Evolutionary conservation across 2,797 vertebrate species (phyloP).

Genomic region (Myotis pilosus): DNA sequence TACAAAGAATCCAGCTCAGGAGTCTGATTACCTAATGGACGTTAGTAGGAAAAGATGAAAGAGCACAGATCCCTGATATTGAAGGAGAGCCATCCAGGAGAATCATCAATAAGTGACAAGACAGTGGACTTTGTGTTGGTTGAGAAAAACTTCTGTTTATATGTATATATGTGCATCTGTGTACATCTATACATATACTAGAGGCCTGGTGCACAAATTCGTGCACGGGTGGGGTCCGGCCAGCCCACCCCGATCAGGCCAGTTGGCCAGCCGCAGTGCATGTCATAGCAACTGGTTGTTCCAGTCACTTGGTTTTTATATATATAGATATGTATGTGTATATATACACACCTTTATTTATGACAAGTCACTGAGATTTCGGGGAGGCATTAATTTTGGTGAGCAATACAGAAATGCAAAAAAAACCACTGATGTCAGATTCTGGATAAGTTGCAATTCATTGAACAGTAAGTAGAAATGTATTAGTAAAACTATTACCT

Average conservation of each 20-base stretch:
- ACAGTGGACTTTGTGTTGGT: neutral
- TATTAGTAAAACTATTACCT: neutral
- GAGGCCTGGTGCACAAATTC: too few relatives aligned
- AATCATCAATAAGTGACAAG: neutral
- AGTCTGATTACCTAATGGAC: neutral
- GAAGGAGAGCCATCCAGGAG: conserved; percentile 1
- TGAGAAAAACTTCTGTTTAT: neutral
- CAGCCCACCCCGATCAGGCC: too few relatives aligned
- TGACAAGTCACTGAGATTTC: neutral
- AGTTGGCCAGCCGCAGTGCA: too few relatives aligned
- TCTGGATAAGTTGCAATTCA: neutral
- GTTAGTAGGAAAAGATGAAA: neutral
- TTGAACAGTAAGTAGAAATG: neutral
- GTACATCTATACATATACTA: neutral
- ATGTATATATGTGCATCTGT: neutral
- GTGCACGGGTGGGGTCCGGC: too few relatives aligned
- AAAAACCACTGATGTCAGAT: neutral
- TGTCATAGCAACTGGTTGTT: too few relatives aligned
- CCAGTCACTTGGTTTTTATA: too few relatives aligned
- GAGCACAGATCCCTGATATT: neutral
- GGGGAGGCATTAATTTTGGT: neutral
- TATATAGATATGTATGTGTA: neutral
- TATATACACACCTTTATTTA: neutral
- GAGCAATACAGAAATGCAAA: neutral
- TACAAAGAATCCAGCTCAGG: neutral